Evolutionary conservation across 2,113 vertebrate species (phyloP).

Genomic region (Sander lucioperca): DNA sequence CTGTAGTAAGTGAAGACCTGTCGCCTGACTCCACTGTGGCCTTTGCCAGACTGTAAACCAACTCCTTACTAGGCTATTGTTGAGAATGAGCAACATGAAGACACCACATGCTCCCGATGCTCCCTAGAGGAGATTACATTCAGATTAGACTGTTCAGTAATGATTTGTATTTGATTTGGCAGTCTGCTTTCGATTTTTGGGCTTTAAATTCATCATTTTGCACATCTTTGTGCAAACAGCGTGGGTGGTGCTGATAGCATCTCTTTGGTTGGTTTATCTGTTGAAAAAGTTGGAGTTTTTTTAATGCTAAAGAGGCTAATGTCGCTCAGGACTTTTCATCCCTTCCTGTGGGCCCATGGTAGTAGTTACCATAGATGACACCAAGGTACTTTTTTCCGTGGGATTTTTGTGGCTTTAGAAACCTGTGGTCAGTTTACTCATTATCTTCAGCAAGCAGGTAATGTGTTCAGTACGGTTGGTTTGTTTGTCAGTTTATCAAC

Average conservation of each 20-base stretch:
- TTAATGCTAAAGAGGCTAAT: neutral
- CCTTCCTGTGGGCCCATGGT: neutral
- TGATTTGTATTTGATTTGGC: constrained; percentile 9
- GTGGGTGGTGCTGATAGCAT: neutral
- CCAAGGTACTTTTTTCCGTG: neutral
- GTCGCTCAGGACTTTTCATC: neutral
- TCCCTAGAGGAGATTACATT: constrained; percentile 12
- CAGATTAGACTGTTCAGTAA: neutral
- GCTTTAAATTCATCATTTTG: neutral
- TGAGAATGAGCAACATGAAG: constrained; percentile 60
- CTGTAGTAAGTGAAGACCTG: constrained; percentile 62
- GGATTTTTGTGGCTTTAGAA: neutral
- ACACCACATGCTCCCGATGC: constrained; percentile 48
- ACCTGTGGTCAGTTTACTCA: neutral
- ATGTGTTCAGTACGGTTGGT: no score
- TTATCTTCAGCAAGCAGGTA: neutral
- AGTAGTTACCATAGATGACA: neutral
- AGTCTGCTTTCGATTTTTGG: neutral
- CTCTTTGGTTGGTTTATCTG: neutral
- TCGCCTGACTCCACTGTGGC: constrained; percentile 38
- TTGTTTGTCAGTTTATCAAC: no score
- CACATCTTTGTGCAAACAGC: neutral
- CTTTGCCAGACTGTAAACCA: constrained; percentile 64
- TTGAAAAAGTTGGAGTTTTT: neutral
- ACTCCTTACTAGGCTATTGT: constrained; percentile 74